Percentiles rank a stretch among this genome's conserved stretches.
These are phyloP conservation scores for Platorchestia sp. DNA, from an alignment of 1,140 invertebrate genomes.

Conservation along the genomic window DNA sequence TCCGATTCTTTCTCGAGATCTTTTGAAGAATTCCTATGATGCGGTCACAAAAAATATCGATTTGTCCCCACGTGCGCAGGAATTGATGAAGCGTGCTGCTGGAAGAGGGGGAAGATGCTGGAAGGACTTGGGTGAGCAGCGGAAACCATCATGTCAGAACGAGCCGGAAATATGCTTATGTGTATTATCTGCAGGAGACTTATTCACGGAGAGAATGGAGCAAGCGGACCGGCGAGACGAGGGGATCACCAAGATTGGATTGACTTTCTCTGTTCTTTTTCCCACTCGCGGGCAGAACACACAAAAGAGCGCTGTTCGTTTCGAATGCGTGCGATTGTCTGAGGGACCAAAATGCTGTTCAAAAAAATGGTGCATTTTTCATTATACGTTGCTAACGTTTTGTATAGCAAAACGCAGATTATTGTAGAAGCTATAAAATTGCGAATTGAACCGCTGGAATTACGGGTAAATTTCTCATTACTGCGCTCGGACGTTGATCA, in stretches of 20 bases:
- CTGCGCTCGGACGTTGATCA: not conserved
- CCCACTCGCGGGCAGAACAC: not conserved
- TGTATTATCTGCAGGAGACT: conserved; percentile 28
- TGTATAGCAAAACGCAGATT: not conserved
- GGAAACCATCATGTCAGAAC: conserved; percentile 49
- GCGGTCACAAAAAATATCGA: conserved; percentile 25
- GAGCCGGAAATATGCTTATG: conserved; percentile 51
- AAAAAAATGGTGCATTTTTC: not conserved
- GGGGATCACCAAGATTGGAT: not conserved
- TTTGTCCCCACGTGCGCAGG: conserved; percentile 12
- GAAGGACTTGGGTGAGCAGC: not conserved
- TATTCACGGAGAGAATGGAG: not conserved
- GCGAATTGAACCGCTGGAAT: not conserved
- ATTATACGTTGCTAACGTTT: not conserved
- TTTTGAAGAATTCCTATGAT: conserved; percentile 34
- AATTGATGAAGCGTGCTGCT: conserved; percentile 33
- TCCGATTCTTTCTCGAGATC: not conserved
- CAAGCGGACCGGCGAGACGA: not conserved
- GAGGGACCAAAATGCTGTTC: not conserved
- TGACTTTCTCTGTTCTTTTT: not conserved
- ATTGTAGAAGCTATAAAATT: not conserved
- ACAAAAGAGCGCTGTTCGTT: not conserved
- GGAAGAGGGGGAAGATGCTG: not conserved
- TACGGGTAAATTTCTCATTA: not conserved
- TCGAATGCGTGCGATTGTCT: not conserved